Evolutionary conservation across 2,113 vertebrate genomes (phyloP).

Genomic region (Delphinus delphis): DNA sequence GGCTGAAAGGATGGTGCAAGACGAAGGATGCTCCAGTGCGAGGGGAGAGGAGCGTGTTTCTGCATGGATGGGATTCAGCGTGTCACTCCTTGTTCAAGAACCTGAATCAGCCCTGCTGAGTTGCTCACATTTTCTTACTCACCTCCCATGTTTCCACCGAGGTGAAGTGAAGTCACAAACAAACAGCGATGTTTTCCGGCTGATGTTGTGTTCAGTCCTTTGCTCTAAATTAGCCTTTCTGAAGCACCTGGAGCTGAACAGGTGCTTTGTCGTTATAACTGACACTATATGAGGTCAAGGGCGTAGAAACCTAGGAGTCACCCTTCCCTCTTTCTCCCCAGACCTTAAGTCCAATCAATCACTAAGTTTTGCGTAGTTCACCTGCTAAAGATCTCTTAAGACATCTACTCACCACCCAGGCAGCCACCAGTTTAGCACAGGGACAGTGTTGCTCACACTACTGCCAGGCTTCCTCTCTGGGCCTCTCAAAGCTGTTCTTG

Average conservation of each 20-base stretch:
- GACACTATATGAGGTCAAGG: background rate
- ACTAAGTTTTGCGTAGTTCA: background rate
- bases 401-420: background rate
- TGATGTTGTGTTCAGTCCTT: background rate
- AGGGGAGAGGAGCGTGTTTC: background rate
- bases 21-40: background rate
- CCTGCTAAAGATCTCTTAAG: background rate
- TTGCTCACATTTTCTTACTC: slow-evolving; percentile 20
- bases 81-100: background rate
- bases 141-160: background rate
- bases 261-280: background rate
- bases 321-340: background rate
- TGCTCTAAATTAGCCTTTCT: background rate
- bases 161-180: background rate
- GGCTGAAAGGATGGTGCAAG: background rate
- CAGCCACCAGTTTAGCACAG: background rate
- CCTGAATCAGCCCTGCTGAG: background rate
- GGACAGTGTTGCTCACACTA: background rate
- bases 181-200: background rate
- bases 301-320: background rate
- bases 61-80: background rate
- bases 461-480: background rate
- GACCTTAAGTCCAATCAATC: background rate
- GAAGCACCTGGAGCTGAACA: background rate
- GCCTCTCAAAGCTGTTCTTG: background rate